Conservation (phyloP, 2,113 vertebrate species). For the Paradoxurus hermaphroditus region DNA sequence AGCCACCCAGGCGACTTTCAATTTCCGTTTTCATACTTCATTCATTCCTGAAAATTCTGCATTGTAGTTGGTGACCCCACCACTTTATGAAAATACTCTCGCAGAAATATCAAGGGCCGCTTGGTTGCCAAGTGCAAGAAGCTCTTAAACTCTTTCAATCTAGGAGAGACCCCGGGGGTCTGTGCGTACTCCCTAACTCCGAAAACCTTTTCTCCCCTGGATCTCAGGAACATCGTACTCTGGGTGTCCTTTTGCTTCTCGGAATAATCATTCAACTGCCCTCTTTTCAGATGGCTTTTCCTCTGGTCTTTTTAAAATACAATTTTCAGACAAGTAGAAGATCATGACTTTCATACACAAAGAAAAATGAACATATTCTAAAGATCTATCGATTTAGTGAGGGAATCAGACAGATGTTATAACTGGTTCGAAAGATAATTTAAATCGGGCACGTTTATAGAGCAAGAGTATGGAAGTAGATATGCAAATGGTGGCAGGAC, state of each 20-base stretch:
- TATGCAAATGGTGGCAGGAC: background rate
- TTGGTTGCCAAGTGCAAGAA: background rate
- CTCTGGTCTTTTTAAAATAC: background rate
- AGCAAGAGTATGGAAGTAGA: background rate
- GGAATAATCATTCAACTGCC: background rate
- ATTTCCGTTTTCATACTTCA: background rate
- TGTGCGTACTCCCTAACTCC: background rate
- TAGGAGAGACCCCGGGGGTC: background rate
- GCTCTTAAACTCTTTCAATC: background rate
- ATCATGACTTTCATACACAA: background rate
- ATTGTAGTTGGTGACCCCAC: background rate
- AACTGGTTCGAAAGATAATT: background rate
- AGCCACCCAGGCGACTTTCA: too few species aligned
- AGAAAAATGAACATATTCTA: background rate
- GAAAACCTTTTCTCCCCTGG: background rate
- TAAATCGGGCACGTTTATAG: background rate
- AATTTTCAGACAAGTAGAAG: conserved; percentile 22
- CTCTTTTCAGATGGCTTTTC: background rate
- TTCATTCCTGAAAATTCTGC: background rate
- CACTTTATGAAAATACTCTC: background rate
- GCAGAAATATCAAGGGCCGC: background rate
- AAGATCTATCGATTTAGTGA: background rate
- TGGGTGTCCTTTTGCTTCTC: background rate
- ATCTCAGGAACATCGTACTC: background rate
- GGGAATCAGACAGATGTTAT: background rate